A percentile compares a stretch with the other conserved stretches of the same genome.
Conservation (phyloP, 2,113 vertebrate species). For the Lagenorhynchus albirostris region DNA sequence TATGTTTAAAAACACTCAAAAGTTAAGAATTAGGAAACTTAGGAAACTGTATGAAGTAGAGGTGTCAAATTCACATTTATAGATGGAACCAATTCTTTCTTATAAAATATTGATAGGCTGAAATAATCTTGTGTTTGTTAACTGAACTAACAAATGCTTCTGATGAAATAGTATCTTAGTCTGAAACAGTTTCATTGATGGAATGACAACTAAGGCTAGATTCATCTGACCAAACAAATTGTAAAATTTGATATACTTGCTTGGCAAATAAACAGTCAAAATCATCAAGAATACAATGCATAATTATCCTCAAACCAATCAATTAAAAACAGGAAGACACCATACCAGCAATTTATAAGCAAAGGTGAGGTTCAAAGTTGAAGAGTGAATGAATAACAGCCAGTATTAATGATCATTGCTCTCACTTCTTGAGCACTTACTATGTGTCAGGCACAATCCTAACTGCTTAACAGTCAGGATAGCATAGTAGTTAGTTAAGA, state of each 20-base stretch:
- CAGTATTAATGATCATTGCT: background rate
- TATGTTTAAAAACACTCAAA: background rate
- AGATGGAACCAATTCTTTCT: background rate
- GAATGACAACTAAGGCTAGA: background rate
- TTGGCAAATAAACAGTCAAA: constrained; percentile 1
- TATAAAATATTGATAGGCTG: background rate
- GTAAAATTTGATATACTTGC: background rate
- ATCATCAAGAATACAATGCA: background rate
- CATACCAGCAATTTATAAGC: background rate
- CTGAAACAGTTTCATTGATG: background rate
- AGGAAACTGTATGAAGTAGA: background rate
- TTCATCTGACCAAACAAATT: background rate
- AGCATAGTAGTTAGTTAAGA: background rate
- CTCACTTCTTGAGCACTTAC: background rate
- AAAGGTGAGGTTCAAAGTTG: background rate
- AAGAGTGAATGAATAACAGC: background rate
- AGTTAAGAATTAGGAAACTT: background rate
- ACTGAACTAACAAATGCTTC: background rate
- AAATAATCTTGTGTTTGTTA: background rate
- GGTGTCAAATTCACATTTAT: background rate
- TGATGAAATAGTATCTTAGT: background rate
- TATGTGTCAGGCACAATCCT: background rate
- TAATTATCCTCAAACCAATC: background rate
- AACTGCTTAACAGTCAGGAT: background rate
- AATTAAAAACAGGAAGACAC: background rate